Percentiles rank a stretch among this genome's conserved stretches.
phyloP scores from a whole-genome alignment of 2,888 invertebrate species.

The Drosophila nigricruria region DNA sequence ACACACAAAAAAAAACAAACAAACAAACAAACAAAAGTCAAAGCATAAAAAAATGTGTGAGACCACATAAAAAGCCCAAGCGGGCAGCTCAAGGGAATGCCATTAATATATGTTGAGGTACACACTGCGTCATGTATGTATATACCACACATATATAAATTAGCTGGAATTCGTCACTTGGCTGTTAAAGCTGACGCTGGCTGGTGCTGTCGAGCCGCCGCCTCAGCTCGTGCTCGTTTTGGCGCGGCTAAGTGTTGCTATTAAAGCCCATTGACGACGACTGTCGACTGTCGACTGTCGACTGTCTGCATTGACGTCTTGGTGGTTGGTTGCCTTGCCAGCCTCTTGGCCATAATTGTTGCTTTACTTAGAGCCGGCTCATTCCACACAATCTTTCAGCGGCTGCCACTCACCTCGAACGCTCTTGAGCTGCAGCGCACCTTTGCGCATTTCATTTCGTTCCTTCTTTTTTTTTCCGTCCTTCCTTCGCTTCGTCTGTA shows the following conservation, averaged over 20 bases:
- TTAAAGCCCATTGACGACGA: constrained; percentile 63
- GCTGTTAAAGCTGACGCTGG: constrained; percentile 52
- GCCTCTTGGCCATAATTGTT: constrained; percentile 77
- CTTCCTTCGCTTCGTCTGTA: constrained; percentile 43
- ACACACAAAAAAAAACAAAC: constrained; percentile 24
- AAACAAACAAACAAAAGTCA: constrained; percentile 53
- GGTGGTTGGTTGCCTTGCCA: constrained; percentile 24
- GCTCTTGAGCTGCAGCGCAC: constrained; percentile 59
- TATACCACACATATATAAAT: constrained; percentile 51
- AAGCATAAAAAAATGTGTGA: constrained; percentile 53
- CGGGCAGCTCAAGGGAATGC: constrained; percentile 26
- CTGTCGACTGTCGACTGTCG: constrained; percentile 29
- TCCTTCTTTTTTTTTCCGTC: neutral
- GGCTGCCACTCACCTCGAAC: constrained; percentile 6
- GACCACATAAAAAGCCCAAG: constrained; percentile 17
- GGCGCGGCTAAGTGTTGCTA: constrained; percentile 60
- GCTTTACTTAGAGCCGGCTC: constrained; percentile 70
- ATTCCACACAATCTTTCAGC: constrained; percentile 28
- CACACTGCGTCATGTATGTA: constrained; percentile 6
- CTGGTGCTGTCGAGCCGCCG: constrained; percentile 28
- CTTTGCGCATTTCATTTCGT: constrained; percentile 54
- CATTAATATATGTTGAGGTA: constrained; percentile 50
- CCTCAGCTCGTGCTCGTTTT: constrained; percentile 37
- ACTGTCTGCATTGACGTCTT: constrained; percentile 47
- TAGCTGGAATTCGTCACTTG: constrained; percentile 73